A percentile compares a stretch with the other conserved stretches of the same genome.
Evolutionary conservation across 2,797 vertebrate genomes (phyloP).

Genomic region (Lutjanus campechanus): DNA sequence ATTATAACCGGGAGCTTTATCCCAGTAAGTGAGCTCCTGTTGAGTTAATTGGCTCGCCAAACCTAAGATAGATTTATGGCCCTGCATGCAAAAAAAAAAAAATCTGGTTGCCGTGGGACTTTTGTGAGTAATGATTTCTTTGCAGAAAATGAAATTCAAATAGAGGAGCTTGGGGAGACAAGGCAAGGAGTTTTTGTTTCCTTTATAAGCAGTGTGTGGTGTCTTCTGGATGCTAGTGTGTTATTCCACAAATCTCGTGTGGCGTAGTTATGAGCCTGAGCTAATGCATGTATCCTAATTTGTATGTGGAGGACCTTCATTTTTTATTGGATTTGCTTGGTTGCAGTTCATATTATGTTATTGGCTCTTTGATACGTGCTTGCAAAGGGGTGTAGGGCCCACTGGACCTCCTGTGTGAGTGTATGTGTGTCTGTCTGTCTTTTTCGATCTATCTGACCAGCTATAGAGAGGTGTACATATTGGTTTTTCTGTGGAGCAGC

Average conservation of each 20-base stretch:
- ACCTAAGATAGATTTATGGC: constrained; percentile 69
- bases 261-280: constrained; percentile 67
- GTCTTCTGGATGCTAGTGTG: constrained; percentile 48
- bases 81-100: constrained; percentile 55
- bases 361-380: constrained; percentile 53
- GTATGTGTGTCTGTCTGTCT: constrained; percentile 22
- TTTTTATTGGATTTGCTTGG: constrained; percentile 74
- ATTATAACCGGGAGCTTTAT: constrained; percentile 61
- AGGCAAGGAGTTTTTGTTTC: constrained; percentile 60
- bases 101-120: constrained; percentile 66
- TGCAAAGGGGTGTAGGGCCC: constrained; percentile 43
- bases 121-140: constrained; percentile 73
- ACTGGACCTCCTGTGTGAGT: constrained; percentile 39
- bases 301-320: constrained; percentile 58
- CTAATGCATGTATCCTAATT: constrained; percentile 71
- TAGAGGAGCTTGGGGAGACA: constrained; percentile 57
- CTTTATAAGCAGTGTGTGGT: constrained; percentile 53
- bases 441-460: constrained; percentile 55
- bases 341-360: constrained; percentile 66
- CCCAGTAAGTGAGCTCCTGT: constrained; percentile 45
- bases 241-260: constrained; percentile 64
- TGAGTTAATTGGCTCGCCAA: constrained; percentile 71
- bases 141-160: constrained; percentile 79
- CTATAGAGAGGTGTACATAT: constrained; percentile 56
- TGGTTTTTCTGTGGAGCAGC: constrained; percentile 69